These are phyloP conservation scores for Ceratoteleas bidentatus DNA, from an alignment of 1,140 invertebrate genomes.

Conservation along the genomic window DNA sequence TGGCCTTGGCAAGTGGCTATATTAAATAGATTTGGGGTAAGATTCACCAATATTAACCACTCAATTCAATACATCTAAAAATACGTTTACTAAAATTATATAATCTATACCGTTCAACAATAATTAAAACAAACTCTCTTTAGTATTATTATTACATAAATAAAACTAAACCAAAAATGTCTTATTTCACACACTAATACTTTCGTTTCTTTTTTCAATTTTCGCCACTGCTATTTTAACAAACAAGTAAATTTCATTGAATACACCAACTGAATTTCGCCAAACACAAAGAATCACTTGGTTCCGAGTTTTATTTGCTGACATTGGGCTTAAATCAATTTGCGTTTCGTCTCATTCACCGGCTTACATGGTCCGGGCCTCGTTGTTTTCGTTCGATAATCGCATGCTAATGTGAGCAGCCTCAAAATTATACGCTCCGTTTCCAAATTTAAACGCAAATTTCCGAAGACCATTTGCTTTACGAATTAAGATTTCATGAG, in stretches of 20 bases:
- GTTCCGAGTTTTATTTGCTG: constrained; percentile 1
- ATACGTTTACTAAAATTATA: not conserved
- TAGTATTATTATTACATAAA: too few relatives aligned
- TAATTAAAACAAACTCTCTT: too few relatives aligned
- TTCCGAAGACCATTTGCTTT: constrained; percentile 1
- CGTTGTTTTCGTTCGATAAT: constrained; percentile 7
- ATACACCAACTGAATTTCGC: too few relatives aligned
- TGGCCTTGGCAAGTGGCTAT: constrained; percentile 98
- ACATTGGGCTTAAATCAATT: constrained; percentile 11
- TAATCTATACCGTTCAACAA: too few relatives aligned
- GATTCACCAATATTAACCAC: constrained; percentile 24
- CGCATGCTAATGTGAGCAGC: not conserved
- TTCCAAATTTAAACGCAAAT: constrained; percentile 14
- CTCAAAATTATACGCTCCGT: not conserved
- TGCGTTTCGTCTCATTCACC: constrained; percentile 4
- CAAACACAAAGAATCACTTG: too few relatives aligned
- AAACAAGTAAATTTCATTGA: too few relatives aligned
- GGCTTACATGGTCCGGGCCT: not conserved
- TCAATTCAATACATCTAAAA: too few relatives aligned
- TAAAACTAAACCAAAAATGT: too few relatives aligned
- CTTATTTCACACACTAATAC: too few relatives aligned
- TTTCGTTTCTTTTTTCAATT: too few relatives aligned
- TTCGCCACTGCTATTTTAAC: too few relatives aligned
- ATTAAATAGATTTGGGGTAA: constrained; percentile 89
- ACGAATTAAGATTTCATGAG: constrained; percentile 19